phyloP scores from a whole-genome alignment of 1,140 invertebrate species.

The Heliconius congener region DNA sequence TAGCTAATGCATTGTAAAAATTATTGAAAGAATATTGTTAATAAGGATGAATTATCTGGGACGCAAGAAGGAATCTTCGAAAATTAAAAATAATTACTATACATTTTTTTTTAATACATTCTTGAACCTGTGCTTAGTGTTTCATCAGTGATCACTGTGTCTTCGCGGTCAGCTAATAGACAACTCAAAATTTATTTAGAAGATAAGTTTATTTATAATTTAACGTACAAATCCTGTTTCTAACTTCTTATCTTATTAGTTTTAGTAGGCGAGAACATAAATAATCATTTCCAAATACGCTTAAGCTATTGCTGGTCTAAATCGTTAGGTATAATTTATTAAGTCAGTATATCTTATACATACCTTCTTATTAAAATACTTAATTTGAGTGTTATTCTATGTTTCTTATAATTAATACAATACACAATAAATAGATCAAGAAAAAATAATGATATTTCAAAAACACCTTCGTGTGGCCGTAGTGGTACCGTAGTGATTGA shows the following conservation, averaged over 20 bases:
- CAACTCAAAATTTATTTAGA: not conserved
- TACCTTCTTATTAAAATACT: not conserved
- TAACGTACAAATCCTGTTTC: constrained; percentile 1
- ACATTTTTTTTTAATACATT: not conserved
- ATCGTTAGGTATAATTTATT: not conserved
- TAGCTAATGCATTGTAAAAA: not conserved
- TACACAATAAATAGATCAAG: no score
- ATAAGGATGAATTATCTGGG: no score
- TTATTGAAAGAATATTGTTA: not conserved
- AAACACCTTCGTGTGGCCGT: no score
- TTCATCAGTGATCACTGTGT: not conserved
- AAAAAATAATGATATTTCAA: no score
- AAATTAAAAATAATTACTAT: no score
- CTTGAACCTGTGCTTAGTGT: not conserved
- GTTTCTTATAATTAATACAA: not conserved
- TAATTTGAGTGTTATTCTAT: not conserved
- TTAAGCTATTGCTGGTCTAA: constrained; percentile 3
- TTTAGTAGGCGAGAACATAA: constrained; percentile 4
- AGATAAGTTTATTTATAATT: constrained; percentile 6
- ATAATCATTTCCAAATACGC: not conserved
- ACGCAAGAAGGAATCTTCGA: no score
- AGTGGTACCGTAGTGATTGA: no score
- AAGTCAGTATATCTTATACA: not conserved
- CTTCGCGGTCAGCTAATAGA: not conserved
- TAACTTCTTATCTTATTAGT: not conserved